Conservation (phyloP, 2,113 vertebrate genomes). For the Irena cyanogastra region DNA sequence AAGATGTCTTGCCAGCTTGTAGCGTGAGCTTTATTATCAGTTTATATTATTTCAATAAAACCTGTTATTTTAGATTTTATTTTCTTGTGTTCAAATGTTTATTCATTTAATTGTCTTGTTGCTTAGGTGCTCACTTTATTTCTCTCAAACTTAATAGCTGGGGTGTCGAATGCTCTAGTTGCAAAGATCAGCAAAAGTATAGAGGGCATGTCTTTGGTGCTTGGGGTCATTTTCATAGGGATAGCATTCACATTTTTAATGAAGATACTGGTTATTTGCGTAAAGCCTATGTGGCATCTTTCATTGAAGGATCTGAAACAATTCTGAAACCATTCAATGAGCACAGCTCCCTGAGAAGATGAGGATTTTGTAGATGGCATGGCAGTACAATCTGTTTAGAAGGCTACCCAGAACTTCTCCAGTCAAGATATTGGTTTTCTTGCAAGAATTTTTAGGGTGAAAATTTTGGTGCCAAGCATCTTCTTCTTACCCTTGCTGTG, state of each 20-base stretch:
- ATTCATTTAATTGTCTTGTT: background rate
- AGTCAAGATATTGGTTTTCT: background rate
- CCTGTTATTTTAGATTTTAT: background rate
- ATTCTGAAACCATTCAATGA: background rate
- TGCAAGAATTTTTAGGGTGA: background rate
- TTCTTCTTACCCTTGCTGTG: background rate
- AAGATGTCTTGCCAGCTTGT: background rate
- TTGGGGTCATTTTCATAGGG: background rate
- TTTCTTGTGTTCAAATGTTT: background rate
- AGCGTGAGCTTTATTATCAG: background rate
- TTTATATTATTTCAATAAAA: slow-evolving; percentile 20
- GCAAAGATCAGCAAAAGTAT: background rate
- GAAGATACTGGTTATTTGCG: background rate
- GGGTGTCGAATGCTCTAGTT: background rate
- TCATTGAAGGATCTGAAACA: background rate
- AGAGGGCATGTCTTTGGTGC: background rate
- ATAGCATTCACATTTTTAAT: background rate
- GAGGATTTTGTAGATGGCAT: background rate
- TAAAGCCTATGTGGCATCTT: background rate
- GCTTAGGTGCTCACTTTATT: background rate
- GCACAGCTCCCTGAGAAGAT: background rate
- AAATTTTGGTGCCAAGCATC: background rate
- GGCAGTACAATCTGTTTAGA: background rate
- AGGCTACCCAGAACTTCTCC: background rate
- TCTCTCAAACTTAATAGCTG: background rate